Percentiles rank a stretch among this genome's conserved stretches.
Evolutionary conservation across 1,140 invertebrate genomes (phyloP).

Genomic region (Platorchestia sp.): DNA sequence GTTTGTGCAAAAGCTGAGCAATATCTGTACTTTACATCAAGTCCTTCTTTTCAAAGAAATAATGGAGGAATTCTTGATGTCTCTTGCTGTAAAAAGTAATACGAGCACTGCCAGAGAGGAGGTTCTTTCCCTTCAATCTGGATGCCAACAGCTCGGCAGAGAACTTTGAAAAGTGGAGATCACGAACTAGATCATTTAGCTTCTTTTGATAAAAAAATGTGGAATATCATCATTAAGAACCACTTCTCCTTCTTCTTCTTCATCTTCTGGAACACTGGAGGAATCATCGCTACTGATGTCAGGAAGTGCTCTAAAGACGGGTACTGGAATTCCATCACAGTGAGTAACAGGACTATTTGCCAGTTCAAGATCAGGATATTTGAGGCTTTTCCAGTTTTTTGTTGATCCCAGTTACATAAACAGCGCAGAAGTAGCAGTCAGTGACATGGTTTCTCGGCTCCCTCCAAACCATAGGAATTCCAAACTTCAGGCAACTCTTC

Average conservation of each 20-base stretch:
- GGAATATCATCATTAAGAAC: slow-evolving; percentile 34
- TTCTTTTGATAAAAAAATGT: slow-evolving; percentile 52
- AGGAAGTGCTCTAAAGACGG: slow-evolving; percentile 52
- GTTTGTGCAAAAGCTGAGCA: neutral
- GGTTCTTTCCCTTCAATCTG: slow-evolving; percentile 49
- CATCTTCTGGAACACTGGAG: neutral
- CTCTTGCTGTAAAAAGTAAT: slow-evolving; percentile 59
- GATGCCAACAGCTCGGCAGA: slow-evolving; percentile 32
- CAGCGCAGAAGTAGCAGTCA: too few relatives aligned
- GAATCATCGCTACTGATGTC: neutral
- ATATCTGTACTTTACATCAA: slow-evolving; percentile 11
- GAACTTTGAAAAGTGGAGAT: neutral
- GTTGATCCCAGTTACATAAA: too few relatives aligned
- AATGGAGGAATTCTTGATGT: slow-evolving; percentile 59
- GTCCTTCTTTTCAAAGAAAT: slow-evolving; percentile 52
- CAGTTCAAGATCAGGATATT: too few relatives aligned
- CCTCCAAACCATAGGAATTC: slow-evolving; percentile 39
- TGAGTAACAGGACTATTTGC: too few relatives aligned
- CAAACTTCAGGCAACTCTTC: too few relatives aligned
- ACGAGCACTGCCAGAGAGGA: slow-evolving; percentile 57
- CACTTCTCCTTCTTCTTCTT: slow-evolving; percentile 27
- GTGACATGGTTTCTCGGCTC: neutral
- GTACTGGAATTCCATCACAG: neutral
- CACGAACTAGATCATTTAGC: slow-evolving; percentile 57
- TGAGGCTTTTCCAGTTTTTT: too few relatives aligned